A percentile compares a stretch with the other conserved stretches of the same genome.
These are phyloP conservation scores for Bos indicus DNA, from an alignment of 2,113 vertebrate genomes.

Conservation along the genomic window DNA sequence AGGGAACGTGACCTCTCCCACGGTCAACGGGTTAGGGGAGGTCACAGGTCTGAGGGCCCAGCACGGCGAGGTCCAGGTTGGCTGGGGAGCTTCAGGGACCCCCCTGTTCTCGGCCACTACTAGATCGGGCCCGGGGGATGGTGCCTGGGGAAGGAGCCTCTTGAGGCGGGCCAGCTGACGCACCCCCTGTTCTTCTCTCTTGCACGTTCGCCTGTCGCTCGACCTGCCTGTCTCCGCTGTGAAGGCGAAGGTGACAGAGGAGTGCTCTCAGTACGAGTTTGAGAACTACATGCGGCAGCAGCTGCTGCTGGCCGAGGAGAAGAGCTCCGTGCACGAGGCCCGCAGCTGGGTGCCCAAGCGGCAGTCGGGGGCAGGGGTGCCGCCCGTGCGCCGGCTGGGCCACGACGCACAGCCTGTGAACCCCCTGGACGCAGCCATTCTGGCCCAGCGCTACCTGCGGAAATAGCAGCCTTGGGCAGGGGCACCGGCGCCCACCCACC, in stretches of 20 bases:
- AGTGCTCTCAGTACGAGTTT: slow-evolving; percentile 98
- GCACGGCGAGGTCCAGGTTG: background rate
- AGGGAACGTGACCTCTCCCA: background rate
- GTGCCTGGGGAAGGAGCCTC: background rate
- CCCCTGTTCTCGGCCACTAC: background rate
- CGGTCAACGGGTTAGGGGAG: background rate
- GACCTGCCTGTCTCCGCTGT: no score
- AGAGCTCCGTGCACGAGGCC: slow-evolving; percentile 95
- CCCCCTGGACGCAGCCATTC: slow-evolving; percentile 94
- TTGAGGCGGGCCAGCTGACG: background rate
- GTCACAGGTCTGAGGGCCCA: background rate
- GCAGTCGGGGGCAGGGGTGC: slow-evolving; percentile 89
- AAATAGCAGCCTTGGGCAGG: slow-evolving; percentile 80
- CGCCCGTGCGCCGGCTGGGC: slow-evolving; percentile 93
- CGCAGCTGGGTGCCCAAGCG: slow-evolving; percentile 94
- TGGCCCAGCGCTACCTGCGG: slow-evolving; percentile 96
- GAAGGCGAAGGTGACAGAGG: slow-evolving; percentile 94
- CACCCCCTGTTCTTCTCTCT: background rate
- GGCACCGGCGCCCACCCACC: slow-evolving; percentile 61
- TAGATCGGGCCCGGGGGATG: rapidly evolving
- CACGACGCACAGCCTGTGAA: slow-evolving; percentile 96
- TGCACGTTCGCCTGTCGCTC: rapidly evolving
- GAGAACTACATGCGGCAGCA: slow-evolving; percentile 99
- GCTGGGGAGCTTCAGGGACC: background rate
- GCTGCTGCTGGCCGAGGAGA: slow-evolving; percentile 96